Evolutionary conservation across 2,888 invertebrate genomes (phyloP).

Genomic region (Amphipyra tragopoginis): DNA sequence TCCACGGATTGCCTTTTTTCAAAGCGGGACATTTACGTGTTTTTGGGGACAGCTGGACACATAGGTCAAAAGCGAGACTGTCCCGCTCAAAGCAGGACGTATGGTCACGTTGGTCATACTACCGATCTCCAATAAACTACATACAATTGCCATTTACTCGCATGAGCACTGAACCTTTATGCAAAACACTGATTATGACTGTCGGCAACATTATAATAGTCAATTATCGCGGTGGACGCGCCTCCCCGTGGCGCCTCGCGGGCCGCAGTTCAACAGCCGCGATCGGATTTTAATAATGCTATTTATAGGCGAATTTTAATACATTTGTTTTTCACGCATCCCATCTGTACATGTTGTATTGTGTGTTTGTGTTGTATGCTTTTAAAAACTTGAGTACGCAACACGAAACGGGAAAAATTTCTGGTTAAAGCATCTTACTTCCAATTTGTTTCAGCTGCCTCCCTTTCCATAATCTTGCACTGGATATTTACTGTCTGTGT

Average conservation of each 20-base stretch:
- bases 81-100: no score
- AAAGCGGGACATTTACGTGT: no score
- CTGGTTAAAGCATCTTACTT: no score
- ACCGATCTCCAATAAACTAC: slow-evolving; percentile 11
- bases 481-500: no score
- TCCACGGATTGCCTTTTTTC: no score
- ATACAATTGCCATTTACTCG: slow-evolving; percentile 26
- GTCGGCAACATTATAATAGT: slow-evolving; percentile 57
- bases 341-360: slow-evolving; percentile 52
- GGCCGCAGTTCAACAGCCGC: slow-evolving; percentile 75
- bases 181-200: slow-evolving; percentile 51
- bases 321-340: slow-evolving; percentile 67
- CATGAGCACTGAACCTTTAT: slow-evolving; percentile 38
- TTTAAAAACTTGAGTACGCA: no score
- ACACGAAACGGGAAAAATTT: no score
- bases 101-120: no score
- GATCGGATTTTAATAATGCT: slow-evolving; percentile 76
- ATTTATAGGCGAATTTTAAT: slow-evolving; percentile 76
- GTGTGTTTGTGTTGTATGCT: neutral
- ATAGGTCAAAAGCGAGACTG: no score
- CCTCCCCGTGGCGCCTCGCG: slow-evolving; percentile 67
- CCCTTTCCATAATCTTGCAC: no score
- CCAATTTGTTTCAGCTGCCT: no score
- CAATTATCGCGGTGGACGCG: slow-evolving; percentile 56
- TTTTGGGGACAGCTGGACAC: no score